Base-by-base conservation (phyloP, 2,888 invertebrate species). In the Drosophila fungiperda region DNA sequence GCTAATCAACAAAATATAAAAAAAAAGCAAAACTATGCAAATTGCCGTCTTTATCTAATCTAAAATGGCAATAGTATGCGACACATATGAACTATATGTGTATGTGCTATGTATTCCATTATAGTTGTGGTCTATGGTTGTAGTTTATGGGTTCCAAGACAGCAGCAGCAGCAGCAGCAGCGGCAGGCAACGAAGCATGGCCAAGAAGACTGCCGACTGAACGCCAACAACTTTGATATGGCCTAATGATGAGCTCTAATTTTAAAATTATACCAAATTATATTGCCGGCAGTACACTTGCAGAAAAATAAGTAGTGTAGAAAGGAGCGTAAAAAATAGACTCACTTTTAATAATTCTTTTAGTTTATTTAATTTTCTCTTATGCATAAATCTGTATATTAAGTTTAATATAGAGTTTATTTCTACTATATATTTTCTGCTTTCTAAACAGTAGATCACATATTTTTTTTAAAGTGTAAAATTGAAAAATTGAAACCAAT, bases 261-360 rank as follows among this genome's bases (percentile, higher is more conserved):
- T 89, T 87, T 68, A 76, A 87, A 89, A 87, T 87, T 89, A 89
- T 89, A 85, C 85, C 75, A 89, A 84, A 85, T 87, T 89, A 83
- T 87, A 78, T 85, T 77, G 77, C 76, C 55, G 52, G 17, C n/a
- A 1, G 3, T 38, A 38, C 55, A 55, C 55, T 55, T 1, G 17
- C 0, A 38, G 54, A 38, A n/a, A 54, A 29, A 49, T 11, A 9
- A 20, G 42, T 11, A 5, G 26, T 2, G 5, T 26, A 26, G 26
- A 26, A 26, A 0, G 29, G 0, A 20, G 20, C 12, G 7, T 7
- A 15, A 7, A 12, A 20, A 45, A 45, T 12, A 7, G 1, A 45
- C 3, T 7, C 15, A 45, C 23, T 23, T 45, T 45, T 45, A 23
- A 15, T 23, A 15, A 8, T 23, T 1, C 7, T 12, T 20, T 12